Base-by-base conservation (phyloP, 2,888 invertebrate species). In the Biston stratarius region DNA sequence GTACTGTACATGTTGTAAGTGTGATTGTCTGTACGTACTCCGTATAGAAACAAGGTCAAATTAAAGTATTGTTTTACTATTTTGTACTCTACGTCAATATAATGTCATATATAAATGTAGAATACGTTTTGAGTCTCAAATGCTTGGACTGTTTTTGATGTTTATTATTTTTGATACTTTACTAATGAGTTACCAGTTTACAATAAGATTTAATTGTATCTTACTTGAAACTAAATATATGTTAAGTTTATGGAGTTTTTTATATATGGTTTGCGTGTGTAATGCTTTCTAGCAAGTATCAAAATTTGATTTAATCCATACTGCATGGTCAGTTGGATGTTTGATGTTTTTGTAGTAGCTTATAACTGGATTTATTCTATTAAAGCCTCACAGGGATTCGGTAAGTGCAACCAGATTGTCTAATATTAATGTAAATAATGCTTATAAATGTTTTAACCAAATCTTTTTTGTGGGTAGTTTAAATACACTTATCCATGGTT, bases 41-140 rank as follows among this genome's bases (percentile, higher is more conserved):
- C 34, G 34, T 7, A 24, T 9, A 15, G 15, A 53, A 40, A 53
- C 38, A 24, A 24, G 24, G 24, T 24, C 3, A 24, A 24, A 24
- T 2, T 24, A 24, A 24, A 24, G 24, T 24, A 1, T 24, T 24
- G 24, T 24, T 24, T 24, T 24, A 24, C 24, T 24, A 24, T 49
- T 48, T 10, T 15, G 55, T 66, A 56, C 55, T 67, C 60, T 63
- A 67, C 55, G n/a, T 60, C 38, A 59, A 63, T 63, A 63, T 63
- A 57, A 47, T 11, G 38, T 5, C 7, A 14, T 52, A 59, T 62
- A 63, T 59, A 40, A 59, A 61, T 52, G 64, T 51, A 57, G 64
- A 64, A 42, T 49, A 51, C 9, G 45, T 10, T 44, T 11, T 48
- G 36, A n/a, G 38, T 58, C 11, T 45, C 34, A 34, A 33, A 10